These are phyloP conservation scores for Glyptemys insculpta DNA, from an alignment of 2,797 vertebrate genomes.

Conservation along the genomic window DNA sequence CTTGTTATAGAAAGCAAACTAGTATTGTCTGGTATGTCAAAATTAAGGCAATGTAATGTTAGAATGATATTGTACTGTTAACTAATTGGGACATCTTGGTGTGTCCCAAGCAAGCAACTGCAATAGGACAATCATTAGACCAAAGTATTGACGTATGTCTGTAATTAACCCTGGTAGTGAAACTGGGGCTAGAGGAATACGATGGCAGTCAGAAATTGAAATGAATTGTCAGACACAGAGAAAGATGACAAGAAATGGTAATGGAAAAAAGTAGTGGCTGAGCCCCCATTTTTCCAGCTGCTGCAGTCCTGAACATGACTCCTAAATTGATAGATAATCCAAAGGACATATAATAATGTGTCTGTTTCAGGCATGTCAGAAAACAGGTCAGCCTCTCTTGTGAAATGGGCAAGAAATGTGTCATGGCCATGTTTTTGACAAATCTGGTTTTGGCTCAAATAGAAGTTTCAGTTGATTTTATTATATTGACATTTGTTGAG, in stretches of 20 bases:
- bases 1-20: not conserved
- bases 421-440: not conserved
- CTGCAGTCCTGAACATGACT: too few species aligned
- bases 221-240: not conserved
- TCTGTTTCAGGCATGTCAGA: not conserved
- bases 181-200: not conserved
- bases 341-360: not conserved
- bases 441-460: not conserved
- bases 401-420: not conserved
- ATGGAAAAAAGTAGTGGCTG: not conserved
- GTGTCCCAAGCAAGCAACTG: not conserved
- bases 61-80: not conserved
- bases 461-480: not conserved
- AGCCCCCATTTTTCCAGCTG: not conserved
- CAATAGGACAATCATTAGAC: not conserved
- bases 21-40: not conserved
- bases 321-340: not conserved
- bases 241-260: not conserved
- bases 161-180: accelerated
- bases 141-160: not conserved
- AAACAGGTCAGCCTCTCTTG: slow-evolving; percentile 11
- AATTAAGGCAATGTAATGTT: not conserved
- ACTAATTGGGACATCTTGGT: not conserved
- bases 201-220: not conserved
- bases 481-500: not conserved